Evolutionary conservation across 2,113 vertebrate genomes (phyloP), one percentile per base, ranked within the genome.

Genomic region (Callionymus lyra): DNA sequence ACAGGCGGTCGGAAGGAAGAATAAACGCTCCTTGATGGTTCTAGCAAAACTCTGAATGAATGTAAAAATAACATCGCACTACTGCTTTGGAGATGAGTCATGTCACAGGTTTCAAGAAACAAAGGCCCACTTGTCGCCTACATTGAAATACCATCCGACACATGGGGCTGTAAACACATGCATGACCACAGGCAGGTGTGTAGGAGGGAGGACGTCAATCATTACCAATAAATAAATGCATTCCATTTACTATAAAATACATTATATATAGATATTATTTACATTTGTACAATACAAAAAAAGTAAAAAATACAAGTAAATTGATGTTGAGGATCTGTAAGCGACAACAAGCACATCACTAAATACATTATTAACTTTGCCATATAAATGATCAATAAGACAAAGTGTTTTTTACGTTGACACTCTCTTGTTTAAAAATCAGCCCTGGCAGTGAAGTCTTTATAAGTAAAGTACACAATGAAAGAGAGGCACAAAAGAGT

Each of bases 11-110:
- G 8, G 21, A 27, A n/a, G n/a, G n/a, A n/a, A n/a, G 4, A 27
- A 27, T 34, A 12, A 14, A 42, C 33, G 14, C 38, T 43, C 13
- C 31, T 40, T 43, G 34, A 50, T 63, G 41, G 19, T 19, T 56
- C 40, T 17, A 39, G 47, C 41, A 52, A 47, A 52, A 19, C 16
- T 59, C 18, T 62, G 14, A 70, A 70, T 66, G 39, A 64, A 53
- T 34, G 12, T 54, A 43, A 52, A 67, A 53, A 57, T 49, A 64
- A 27, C 21, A 27, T 27, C 21, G 8, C 39, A 54, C 39, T 12
- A 15, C 47, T 37, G 17, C 34, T 35, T 18, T 36, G 34, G 31
- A 50, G 59, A 70, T 42, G 31, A 58, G 21, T 55, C 33, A 41
- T 40, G 38, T 40, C 47, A 41, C 34, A 53, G 37, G 47, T 51